Conservation (phyloP, 92 coral and sea anemone species). For the Paragorgia papillata region DNA sequence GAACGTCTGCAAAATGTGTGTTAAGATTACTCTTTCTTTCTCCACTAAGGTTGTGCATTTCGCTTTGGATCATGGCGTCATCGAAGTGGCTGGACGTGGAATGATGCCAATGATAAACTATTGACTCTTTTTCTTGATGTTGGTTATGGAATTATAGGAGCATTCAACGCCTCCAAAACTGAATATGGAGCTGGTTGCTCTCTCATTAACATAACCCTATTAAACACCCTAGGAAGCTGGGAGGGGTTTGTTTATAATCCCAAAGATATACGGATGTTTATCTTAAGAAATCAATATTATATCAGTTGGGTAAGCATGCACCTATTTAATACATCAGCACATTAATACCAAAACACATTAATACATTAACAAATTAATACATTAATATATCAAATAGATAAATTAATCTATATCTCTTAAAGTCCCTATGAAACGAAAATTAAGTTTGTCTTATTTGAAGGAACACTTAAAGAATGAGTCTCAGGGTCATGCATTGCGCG, state of each 20-base stretch:
- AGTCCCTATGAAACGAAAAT: too few relatives aligned
- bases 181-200: slow-evolving; percentile 11
- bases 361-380: too few relatives aligned
- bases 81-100: slow-evolving; percentile 18
- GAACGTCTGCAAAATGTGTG: too few relatives aligned
- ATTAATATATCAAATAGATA: too few relatives aligned
- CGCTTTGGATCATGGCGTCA: slow-evolving; percentile 44
- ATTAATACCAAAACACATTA: too few relatives aligned
- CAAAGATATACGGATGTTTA: neutral
- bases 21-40: too few relatives aligned
- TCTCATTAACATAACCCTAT: slow-evolving; percentile 7
- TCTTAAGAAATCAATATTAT: neutral
- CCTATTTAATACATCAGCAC: too few relatives aligned
- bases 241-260: neutral
- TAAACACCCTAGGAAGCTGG: slow-evolving; percentile 10
- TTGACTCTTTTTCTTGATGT: neutral
- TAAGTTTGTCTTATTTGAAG: too few relatives aligned
- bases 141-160: slow-evolving; percentile 31
- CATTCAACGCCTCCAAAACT: slow-evolving; percentile 15
- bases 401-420: too few relatives aligned
- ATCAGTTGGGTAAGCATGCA: slow-evolving; percentile 38
- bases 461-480: too few relatives aligned
- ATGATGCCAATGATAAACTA: neutral
- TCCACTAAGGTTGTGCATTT: slow-evolving; percentile 22
- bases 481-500: too few relatives aligned